Percentiles rank a stretch among this genome's conserved stretches.
phyloP scores from a whole-genome alignment of 2,797 vertebrate genomes.

The Jordanella pulchra region DNA sequence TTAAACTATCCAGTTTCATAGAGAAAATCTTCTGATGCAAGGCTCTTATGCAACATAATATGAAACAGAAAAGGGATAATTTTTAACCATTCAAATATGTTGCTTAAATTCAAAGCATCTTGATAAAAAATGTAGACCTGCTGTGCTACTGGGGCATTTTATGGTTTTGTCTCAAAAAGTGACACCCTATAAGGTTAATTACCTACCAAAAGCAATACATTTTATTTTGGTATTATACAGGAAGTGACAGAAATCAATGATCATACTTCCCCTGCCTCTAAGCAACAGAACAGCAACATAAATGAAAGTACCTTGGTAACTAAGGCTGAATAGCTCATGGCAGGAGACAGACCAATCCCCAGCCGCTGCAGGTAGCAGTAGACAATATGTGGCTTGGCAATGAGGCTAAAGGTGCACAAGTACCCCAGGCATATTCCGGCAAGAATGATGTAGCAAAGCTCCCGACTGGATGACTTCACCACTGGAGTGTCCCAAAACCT shows the following conservation, averaged over 20 bases:
- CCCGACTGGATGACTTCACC: conserved; percentile 97
- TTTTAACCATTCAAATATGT: not conserved
- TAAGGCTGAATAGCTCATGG: conserved; percentile 98
- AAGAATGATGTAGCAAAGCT: conserved; percentile 98
- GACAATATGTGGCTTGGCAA: conserved; percentile 92
- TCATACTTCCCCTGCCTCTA: not conserved
- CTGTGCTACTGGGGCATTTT: not conserved
- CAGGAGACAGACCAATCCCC: conserved; percentile 95
- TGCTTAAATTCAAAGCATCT: not conserved
- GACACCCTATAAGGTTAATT: not conserved
- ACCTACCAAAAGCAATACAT: not conserved
- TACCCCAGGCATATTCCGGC: conserved; percentile 96
- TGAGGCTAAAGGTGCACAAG: conserved; percentile 96
- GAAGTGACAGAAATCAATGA: conserved; percentile 11
- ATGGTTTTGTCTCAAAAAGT: not conserved
- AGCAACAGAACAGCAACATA: not conserved
- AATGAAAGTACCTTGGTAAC: conserved; percentile 86
- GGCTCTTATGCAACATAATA: not conserved
- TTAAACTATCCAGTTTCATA: not conserved
- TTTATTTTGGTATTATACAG: not conserved
- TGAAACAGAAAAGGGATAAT: not conserved
- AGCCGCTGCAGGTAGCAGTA: conserved; percentile 97
- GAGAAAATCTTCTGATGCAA: not conserved
- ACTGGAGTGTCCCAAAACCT: conserved; percentile 96
- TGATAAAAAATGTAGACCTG: not conserved